Evolutionary conservation across 2,113 vertebrate species (phyloP), one percentile per base, ranked within the genome.

Genomic region (Eulacestoma nigropectus): DNA sequence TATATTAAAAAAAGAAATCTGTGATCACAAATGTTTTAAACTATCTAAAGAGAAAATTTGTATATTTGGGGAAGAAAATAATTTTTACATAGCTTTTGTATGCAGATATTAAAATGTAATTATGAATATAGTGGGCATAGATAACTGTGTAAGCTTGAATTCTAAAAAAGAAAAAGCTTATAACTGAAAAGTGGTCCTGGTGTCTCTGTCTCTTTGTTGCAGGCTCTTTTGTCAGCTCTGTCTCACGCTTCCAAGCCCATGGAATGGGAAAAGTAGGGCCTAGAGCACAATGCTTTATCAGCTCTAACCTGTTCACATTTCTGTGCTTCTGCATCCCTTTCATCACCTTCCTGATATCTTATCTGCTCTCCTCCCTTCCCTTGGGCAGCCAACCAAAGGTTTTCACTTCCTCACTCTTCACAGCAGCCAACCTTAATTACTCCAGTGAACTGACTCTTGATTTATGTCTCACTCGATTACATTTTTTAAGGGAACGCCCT

Each of bases 61-160:
- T 98, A 98, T 98, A 98, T 98, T 98, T 98, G 98, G 97, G 97
- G 97, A 97, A 97, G 96, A 96, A 97, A 98, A 97, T 98, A 98
- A 98, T 98, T 98, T 98, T 98, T 98, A 98, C 98, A 98, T 98
- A 98, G 98, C 98, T 98, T 98, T 98, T 98, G 98, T 98, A 98
- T 98, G 98, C 98, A 98, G 96, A 98, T 98, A 98, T 98, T 97
- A 98, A 98, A 98, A 97, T 98, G 98, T 98, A 98, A 98, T 98
- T 98, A 98, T 98, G 96, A 98, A 97, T 97, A 98, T 98, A 98
- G 98, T 98, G 97, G 97, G 97, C 97, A 37, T 98, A 98, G 98
- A 98, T 98, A 98, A 98, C 96, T 97, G 98, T 98, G 96, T 98
- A 98, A 98, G 98, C 98, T 98, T 98, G 91, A 98, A 97, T 98